Evolutionary conservation across 2,797 vertebrate species (phyloP).

Genomic region (Pitangus sulphuratus): DNA sequence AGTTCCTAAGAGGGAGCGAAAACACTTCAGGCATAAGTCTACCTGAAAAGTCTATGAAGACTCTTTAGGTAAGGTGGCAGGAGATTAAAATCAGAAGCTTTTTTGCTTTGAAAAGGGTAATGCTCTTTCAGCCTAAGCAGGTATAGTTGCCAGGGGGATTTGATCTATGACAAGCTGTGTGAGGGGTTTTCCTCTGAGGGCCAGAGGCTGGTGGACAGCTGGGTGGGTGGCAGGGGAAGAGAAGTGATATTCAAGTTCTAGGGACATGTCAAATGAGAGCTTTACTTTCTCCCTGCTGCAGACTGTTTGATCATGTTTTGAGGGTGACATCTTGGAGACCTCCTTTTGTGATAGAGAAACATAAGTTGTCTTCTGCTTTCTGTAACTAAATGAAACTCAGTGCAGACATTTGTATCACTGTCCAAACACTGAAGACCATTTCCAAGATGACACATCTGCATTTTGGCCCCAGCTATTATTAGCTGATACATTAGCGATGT

Average conservation of each 20-base stretch:
- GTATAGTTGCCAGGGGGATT: background rate
- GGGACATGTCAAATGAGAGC: fast-evolving
- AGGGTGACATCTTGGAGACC: background rate
- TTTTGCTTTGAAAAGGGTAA: background rate
- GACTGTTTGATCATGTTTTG: background rate
- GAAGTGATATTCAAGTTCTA: background rate
- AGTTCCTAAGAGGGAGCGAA: background rate
- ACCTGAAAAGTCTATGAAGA: background rate
- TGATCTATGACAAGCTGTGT: background rate
- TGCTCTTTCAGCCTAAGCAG: background rate
- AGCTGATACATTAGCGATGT: background rate
- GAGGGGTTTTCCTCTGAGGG: background rate
- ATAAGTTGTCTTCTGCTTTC: background rate
- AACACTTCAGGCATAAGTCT: background rate
- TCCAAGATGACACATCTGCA: background rate
- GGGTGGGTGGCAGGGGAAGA: background rate
- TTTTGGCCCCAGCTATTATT: background rate
- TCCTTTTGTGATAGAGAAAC: background rate
- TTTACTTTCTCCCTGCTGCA: background rate
- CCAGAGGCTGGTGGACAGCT: background rate
- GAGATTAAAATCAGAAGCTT: background rate
- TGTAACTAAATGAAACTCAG: background rate
- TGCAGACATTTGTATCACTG: background rate
- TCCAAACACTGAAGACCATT: background rate
- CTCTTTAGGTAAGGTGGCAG: background rate